phyloP scores from a whole-genome alignment of 2,797 vertebrate genomes.

The Pseudotriccus pelzelni region DNA sequence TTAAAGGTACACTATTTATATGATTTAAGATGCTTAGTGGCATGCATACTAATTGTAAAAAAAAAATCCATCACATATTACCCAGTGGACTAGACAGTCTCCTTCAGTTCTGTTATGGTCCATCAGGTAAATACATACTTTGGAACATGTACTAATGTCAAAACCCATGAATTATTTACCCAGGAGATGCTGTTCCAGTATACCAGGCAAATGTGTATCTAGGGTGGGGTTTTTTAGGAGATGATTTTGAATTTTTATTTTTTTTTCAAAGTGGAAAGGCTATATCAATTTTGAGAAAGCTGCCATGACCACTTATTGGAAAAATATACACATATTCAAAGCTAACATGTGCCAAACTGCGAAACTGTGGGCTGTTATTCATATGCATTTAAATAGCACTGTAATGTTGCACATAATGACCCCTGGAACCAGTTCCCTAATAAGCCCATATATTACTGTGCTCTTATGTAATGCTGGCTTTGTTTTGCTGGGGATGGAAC shows the following conservation, averaged over 20 bases:
- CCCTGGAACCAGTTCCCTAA: constrained; percentile 13
- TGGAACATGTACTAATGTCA: constrained; percentile 15
- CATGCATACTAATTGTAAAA: constrained; percentile 8
- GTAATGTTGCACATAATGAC: neutral
- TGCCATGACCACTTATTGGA: neutral
- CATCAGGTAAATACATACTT: constrained; percentile 52
- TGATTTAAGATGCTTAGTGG: constrained; percentile 30
- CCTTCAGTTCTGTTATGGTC: constrained; percentile 35
- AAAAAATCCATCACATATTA: constrained; percentile 36
- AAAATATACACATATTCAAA: constrained; percentile 13
- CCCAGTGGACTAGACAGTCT: constrained; percentile 39
- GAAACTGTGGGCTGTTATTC: constrained; percentile 1
- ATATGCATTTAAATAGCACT: neutral
- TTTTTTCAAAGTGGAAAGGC: neutral
- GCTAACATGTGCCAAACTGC: neutral
- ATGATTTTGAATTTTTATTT: neutral
- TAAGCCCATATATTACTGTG: neutral
- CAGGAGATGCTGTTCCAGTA: neutral
- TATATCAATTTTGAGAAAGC: neutral
- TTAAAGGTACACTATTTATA: neutral
- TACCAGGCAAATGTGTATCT: neutral
- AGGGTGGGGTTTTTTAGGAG: neutral
- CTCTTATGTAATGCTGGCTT: constrained; percentile 25
- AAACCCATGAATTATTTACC: constrained; percentile 38
- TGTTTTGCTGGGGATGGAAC: constrained; percentile 29